Percentiles rank a stretch among this genome's conserved stretches.
phyloP scores from a whole-genome alignment of 1,140 invertebrate species.

The Temnothorax longispinosus region DNA sequence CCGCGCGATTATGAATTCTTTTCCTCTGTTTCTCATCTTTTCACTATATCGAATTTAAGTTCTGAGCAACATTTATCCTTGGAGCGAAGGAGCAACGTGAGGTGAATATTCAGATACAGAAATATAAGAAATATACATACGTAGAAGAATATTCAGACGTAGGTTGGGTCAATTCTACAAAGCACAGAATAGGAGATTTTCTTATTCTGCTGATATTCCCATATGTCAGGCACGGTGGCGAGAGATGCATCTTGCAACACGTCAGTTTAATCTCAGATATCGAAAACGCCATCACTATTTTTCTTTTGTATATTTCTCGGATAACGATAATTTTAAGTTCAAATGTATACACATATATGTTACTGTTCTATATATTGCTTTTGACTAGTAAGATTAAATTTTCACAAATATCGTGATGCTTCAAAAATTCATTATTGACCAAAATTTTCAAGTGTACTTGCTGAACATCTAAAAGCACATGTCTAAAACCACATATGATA shows the following conservation, averaged over 20 bases:
- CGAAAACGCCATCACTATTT: neutral
- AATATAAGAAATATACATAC: slow-evolving; percentile 45
- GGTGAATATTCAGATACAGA: slow-evolving; percentile 34
- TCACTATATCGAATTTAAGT: slow-evolving; percentile 46
- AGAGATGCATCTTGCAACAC: slow-evolving; percentile 6
- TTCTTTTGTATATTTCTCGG: neutral
- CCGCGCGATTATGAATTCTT: slow-evolving; percentile 8
- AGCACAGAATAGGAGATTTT: slow-evolving; percentile 24
- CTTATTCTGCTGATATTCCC: slow-evolving; percentile 23
- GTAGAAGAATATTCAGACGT: slow-evolving; percentile 35
- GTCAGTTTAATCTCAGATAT: slow-evolving; percentile 27
- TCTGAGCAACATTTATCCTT: slow-evolving; percentile 46
- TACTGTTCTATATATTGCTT: neutral
- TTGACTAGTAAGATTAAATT: slow-evolving; percentile 64
- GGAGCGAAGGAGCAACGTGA: slow-evolving; percentile 45
- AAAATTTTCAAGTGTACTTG: slow-evolving; percentile 1
- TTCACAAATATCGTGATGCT: slow-evolving; percentile 60
- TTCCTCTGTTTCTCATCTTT: slow-evolving; percentile 26
- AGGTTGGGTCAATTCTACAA: slow-evolving; percentile 35
- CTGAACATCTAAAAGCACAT: no score
- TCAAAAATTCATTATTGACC: slow-evolving; percentile 45
- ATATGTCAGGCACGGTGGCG: neutral
- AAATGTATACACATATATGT: slow-evolving; percentile 25
- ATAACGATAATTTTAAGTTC: slow-evolving; percentile 52
- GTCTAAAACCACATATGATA: neutral